A percentile compares a stretch with the other conserved stretches of the same genome.
These are phyloP conservation scores for Agrilus biguttatus DNA, from an alignment of 2,888 invertebrate genomes.

Conservation along the genomic window DNA sequence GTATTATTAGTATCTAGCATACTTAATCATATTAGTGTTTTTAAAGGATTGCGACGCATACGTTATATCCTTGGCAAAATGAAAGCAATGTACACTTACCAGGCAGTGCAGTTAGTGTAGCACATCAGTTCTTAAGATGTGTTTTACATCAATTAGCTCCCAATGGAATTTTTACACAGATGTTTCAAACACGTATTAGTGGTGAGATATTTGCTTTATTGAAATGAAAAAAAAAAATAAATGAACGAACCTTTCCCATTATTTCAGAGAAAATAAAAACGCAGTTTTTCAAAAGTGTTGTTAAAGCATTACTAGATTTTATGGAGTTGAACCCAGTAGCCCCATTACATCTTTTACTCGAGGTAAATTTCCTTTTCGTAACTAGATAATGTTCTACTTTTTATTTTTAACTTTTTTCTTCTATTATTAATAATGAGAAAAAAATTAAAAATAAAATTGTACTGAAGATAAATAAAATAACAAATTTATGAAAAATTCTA, in stretches of 20 bases:
- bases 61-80: constrained; percentile 78
- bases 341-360: constrained; percentile 80
- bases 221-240: neutral
- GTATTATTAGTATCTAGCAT: neutral
- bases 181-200: constrained; percentile 81
- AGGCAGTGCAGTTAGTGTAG: constrained; percentile 89
- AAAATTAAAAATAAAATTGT: no score
- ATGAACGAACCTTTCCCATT: neutral
- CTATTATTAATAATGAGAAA: no score
- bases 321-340: constrained; percentile 90
- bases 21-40: constrained; percentile 1
- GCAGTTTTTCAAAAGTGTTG: constrained; percentile 88
- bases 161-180: constrained; percentile 90
- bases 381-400: no score
- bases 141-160: constrained; percentile 93
- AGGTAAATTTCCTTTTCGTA: constrained; percentile 34
- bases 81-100: constrained; percentile 81
- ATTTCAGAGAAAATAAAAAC: constrained; percentile 51
- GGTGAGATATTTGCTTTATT: constrained; percentile 35
- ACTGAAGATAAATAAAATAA: no score
- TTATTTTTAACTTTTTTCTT: no score
- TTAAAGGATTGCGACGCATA: constrained; percentile 55
- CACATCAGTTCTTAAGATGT: constrained; percentile 92
- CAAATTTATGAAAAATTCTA: constrained; percentile 26
- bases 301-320: constrained; percentile 87